A percentile compares a stretch with the other conserved stretches of the same genome.
Evolutionary conservation across 2,113 vertebrate genomes (phyloP).

Genomic region (Oreochromis spilurus): DNA sequence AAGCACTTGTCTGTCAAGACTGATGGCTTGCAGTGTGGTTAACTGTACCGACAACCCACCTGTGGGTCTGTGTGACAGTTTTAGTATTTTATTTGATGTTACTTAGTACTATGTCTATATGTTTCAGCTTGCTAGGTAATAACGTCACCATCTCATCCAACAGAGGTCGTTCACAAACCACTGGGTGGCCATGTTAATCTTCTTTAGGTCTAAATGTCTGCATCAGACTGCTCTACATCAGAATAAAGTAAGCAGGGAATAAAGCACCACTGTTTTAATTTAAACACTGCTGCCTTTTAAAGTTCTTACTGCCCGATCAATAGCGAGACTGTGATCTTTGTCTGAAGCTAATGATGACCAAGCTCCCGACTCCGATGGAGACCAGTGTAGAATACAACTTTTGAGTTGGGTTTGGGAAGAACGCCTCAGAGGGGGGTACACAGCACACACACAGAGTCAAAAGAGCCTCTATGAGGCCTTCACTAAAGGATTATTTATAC

Average conservation of each 20-base stretch:
- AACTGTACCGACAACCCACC: not conserved
- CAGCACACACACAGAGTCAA: slow-evolving; percentile 18
- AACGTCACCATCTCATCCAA: not conserved
- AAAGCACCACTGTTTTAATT: not conserved
- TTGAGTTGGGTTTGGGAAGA: not conserved
- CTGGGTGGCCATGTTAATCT: not conserved
- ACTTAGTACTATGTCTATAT: not conserved
- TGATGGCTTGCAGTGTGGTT: not conserved
- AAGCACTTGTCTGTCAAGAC: not conserved
- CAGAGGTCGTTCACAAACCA: not conserved
- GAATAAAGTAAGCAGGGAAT: not conserved
- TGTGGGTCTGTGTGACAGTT: not conserved
- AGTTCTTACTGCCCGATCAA: not conserved
- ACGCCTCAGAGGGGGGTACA: not conserved
- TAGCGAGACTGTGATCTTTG: not conserved
- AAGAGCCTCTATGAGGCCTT: slow-evolving; percentile 38
- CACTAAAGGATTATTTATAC: slow-evolving; percentile 46
- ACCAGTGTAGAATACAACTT: not conserved
- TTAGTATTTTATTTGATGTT: not conserved
- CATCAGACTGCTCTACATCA: not conserved
- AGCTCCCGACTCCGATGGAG: not conserved
- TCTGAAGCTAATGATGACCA: not conserved
- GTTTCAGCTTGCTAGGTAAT: not conserved
- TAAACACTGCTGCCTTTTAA: not conserved
- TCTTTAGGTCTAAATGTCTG: not conserved